Conservation (phyloP, 2,888 invertebrate genomes). For the Apodemia hepburni region DNA sequence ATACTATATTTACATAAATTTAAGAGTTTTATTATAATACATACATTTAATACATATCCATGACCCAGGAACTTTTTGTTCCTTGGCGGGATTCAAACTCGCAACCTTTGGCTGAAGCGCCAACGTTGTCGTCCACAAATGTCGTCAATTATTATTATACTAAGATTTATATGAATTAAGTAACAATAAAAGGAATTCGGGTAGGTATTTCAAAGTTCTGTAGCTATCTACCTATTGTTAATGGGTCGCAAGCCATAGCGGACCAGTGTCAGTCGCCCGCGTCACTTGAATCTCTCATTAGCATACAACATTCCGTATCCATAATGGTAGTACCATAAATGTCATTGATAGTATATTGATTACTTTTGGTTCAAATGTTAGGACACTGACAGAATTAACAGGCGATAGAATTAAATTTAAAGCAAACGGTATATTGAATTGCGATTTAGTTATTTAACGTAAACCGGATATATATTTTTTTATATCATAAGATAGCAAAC, state of each 20-base stretch:
- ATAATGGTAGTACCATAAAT: slow-evolving; percentile 40
- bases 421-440: background rate
- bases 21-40: too few species aligned
- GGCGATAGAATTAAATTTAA: background rate
- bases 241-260: slow-evolving; percentile 27
- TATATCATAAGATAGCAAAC: too few species aligned
- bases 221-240: slow-evolving; percentile 25
- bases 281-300: slow-evolving; percentile 46
- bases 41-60: too few species aligned
- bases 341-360: slow-evolving; percentile 39
- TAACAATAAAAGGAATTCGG: background rate
- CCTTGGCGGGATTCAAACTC: too few species aligned
- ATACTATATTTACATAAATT: too few species aligned
- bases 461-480: background rate
- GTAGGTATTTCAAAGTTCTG: slow-evolving; percentile 2
- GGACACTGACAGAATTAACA: background rate
- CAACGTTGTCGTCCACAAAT: background rate
- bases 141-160: too few species aligned
- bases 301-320: slow-evolving; percentile 41
- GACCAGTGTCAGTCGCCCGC: slow-evolving; percentile 37
- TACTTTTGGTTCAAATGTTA: slow-evolving; percentile 12
- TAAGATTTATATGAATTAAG: too few species aligned
- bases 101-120: too few species aligned
- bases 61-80: too few species aligned
- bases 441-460: background rate